phyloP scores from a whole-genome alignment of 2,113 vertebrate genomes.

The Bombycilla garrulus region DNA sequence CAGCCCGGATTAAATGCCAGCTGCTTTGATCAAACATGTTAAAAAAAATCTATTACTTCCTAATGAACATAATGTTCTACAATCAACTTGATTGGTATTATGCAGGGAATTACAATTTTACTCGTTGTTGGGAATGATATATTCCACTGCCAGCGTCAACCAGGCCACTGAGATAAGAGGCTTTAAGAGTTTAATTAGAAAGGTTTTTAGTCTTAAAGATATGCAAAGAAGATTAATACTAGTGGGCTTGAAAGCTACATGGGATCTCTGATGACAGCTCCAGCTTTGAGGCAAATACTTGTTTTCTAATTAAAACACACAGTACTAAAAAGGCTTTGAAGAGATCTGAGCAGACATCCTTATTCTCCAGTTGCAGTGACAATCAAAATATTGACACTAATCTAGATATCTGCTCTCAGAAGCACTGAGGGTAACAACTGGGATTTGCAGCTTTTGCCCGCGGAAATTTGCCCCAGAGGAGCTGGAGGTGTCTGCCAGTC shows the following conservation, averaged over 20 bases:
- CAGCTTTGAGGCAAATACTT: neutral
- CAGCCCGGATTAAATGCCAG: constrained; percentile 29
- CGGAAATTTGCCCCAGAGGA: neutral
- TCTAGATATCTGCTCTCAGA: neutral
- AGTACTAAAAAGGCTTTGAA: constrained; percentile 2
- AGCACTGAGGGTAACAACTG: neutral
- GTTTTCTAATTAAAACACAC: constrained; percentile 41
- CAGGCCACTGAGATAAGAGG: constrained; percentile 52
- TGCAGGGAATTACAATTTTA: constrained; percentile 26
- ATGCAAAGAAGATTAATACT: constrained; percentile 50
- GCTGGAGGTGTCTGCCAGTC: neutral
- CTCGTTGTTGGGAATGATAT: constrained; percentile 4
- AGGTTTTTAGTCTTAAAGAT: constrained; percentile 42
- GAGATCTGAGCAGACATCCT: neutral
- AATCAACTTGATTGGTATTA: constrained; percentile 48
- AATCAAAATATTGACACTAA: neutral
- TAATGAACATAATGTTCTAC: constrained; percentile 46
- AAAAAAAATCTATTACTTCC: constrained; percentile 26
- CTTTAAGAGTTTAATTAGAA: constrained; percentile 63
- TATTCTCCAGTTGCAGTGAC: neutral
- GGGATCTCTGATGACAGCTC: constrained; percentile 8
- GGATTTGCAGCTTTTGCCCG: neutral
- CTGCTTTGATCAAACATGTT: constrained; percentile 33
- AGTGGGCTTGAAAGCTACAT: constrained; percentile 19
- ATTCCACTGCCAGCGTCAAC: neutral